Base-by-base conservation (phyloP, 2,797 vertebrate genomes). In the Brotula barbata region DNA sequence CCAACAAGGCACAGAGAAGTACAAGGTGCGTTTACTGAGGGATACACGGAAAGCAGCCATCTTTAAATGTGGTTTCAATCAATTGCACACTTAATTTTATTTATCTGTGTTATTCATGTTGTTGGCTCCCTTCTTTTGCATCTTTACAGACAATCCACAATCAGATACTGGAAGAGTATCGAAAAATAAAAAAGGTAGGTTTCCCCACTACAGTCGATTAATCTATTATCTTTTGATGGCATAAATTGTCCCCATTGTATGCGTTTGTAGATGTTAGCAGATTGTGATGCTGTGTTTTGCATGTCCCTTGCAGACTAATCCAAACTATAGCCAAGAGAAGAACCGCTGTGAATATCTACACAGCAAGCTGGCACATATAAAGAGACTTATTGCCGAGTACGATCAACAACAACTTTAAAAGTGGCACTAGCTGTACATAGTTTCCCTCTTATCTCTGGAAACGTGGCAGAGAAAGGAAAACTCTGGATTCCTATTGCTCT, bases 281-380 rank as follows among this genome's bases (percentile, higher is more conserved):
- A 47, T 20, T 51, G 13, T 82, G 69, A 86, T 28, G 15, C 2
- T 73, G 57, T 23, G 44, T 41, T 46, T n/a, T 54, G 51, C 42
- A n/a, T 54, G 5, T 82, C 48, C 50, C 47, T 76, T 81, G 0
- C 92, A 99, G 97, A 96, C 93, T 59, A 97, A 98, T 88, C 95
- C 96, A 72, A 95, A 96, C 73, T 99, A 99, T 91, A 94, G 94
- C 92, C 94, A 95, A 85, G 96, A 99, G 90, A 99, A 98, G 92
- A 95, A 95, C 78, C 95, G 97, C 88, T 99, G 97, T 66, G 96
- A 99, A 94, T 98, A 98, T 90, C 95, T 99, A 81, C 97, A 99
- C 92, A 95, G 95, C 90, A 99, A 99, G 90, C 95, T 99, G 91
- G 95, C 97, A 56, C 96, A 99, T 83, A 97, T 99, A 89, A 99